Conservation (phyloP, 1,140 invertebrate genomes). For the Drosophila tropicalis region DNA sequence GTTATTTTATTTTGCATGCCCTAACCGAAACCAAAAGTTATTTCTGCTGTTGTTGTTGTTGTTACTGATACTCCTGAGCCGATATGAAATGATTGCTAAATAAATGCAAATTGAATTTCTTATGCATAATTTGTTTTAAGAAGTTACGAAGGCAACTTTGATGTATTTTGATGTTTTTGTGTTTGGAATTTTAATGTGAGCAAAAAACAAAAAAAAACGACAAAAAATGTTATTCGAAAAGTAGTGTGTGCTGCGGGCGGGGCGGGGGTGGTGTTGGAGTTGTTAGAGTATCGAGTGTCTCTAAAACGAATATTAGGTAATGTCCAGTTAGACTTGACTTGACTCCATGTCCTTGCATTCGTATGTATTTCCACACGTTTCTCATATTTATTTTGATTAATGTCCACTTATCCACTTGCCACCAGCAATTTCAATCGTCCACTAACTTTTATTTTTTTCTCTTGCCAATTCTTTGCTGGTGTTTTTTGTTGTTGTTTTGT, state of each 20-base stretch:
- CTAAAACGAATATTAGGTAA: slow-evolving; percentile 17
- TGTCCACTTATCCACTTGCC: slow-evolving; percentile 80
- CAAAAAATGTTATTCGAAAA: slow-evolving; percentile 16
- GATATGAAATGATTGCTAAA: slow-evolving; percentile 81
- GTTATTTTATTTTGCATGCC: slow-evolving; percentile 50
- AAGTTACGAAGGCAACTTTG: slow-evolving; percentile 66
- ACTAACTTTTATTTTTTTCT: slow-evolving; percentile 36
- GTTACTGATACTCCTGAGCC: slow-evolving; percentile 63
- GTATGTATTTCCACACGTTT: slow-evolving; percentile 74
- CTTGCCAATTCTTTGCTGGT: not conserved
- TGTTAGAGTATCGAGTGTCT: slow-evolving; percentile 21
- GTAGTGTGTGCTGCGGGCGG: not conserved
- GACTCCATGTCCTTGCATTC: slow-evolving; percentile 24
- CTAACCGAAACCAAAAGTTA: slow-evolving; percentile 23
- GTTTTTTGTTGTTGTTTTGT: not conserved
- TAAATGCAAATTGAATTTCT: slow-evolving; percentile 82
- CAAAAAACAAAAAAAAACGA: too few species aligned
- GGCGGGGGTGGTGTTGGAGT: not conserved
- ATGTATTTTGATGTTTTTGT: slow-evolving; percentile 58
- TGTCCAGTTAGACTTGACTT: not conserved
- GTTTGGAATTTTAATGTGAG: slow-evolving; percentile 71
- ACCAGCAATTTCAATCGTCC: slow-evolving; percentile 78
- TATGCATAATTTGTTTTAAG: slow-evolving; percentile 78
- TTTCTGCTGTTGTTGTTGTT: slow-evolving; percentile 52
- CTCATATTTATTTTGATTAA: slow-evolving; percentile 81